A percentile compares a stretch with the other conserved stretches of the same genome.
phyloP scores from a whole-genome alignment of 2,113 vertebrate species.

The Nothoprocta perdicaria region DNA sequence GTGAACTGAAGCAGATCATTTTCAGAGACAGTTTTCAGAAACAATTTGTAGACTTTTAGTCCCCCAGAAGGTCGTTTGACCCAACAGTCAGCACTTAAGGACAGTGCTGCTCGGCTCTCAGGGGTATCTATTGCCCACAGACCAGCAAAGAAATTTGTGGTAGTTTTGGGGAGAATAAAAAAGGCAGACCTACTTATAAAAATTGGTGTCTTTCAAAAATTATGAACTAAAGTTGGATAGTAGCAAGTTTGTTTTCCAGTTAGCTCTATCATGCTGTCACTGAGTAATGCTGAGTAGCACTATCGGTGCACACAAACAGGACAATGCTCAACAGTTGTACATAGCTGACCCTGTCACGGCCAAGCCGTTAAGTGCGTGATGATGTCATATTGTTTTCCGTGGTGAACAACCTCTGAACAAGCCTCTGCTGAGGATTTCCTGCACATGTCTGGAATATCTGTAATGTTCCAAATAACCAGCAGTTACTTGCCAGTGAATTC shows the following conservation, averaged over 20 bases:
- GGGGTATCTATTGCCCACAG: neutral
- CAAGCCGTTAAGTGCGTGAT: neutral
- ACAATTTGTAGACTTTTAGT: neutral
- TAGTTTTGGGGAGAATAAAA: neutral
- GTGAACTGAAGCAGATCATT: neutral
- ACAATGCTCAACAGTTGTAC: neutral
- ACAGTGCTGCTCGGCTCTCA: neutral
- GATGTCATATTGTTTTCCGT: slow-evolving; percentile 26
- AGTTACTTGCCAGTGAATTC: neutral
- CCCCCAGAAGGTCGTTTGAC: neutral
- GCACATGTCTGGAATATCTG: neutral
- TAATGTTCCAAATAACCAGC: neutral
- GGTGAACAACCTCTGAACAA: neutral
- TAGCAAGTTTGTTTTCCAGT: neutral
- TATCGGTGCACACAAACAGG: neutral
- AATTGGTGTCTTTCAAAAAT: neutral
- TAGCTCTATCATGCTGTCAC: neutral
- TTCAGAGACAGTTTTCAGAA: too few species aligned
- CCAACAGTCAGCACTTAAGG: neutral
- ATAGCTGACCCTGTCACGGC: slow-evolving; percentile 26
- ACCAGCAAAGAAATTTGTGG: neutral
- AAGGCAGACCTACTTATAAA: neutral
- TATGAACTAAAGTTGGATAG: neutral
- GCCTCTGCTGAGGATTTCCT: neutral
- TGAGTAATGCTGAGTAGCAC: neutral